These are phyloP conservation scores for Ethmia dodecea DNA, from an alignment of 2,888 invertebrate species.

Conservation along the genomic window DNA sequence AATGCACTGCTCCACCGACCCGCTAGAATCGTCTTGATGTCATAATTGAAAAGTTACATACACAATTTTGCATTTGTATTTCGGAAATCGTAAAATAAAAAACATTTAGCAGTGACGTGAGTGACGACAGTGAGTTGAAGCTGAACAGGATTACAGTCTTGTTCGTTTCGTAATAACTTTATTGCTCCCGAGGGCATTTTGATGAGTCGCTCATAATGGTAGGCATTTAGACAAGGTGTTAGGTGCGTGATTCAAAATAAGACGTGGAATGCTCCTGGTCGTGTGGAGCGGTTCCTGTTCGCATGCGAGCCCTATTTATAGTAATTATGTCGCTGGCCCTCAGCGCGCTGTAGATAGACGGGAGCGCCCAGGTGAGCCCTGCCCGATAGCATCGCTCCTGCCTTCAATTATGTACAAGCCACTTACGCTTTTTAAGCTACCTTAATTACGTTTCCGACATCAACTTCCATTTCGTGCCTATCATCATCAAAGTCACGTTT, in stretches of 20 bases:
- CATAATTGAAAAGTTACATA: background rate
- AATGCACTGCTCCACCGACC: constrained; percentile 6
- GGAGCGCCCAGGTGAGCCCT: constrained; percentile 29
- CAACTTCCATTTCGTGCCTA: constrained; percentile 3
- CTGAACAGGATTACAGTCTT: too few species aligned
- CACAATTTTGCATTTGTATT: background rate
- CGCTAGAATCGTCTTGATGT: too few species aligned
- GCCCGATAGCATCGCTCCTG: constrained; percentile 37
- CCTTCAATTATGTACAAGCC: constrained; percentile 41
- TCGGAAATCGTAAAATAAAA: background rate
- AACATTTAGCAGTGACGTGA: too few species aligned
- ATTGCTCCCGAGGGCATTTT: constrained; percentile 15
- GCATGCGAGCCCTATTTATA: constrained; percentile 65
- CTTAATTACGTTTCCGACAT: constrained; percentile 10
- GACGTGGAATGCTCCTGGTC: constrained; percentile 39
- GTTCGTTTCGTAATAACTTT: too few species aligned
- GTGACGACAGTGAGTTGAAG: too few species aligned
- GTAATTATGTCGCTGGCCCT: constrained; percentile 58
- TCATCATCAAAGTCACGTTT: constrained; percentile 4
- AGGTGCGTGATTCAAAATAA: constrained; percentile 56
- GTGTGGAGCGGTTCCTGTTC: constrained; percentile 47
- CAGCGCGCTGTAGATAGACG: constrained; percentile 44
- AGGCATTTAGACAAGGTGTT: constrained; percentile 36
- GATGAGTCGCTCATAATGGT: constrained; percentile 17
- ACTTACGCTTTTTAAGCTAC: constrained; percentile 32